A percentile compares a stretch with the other conserved stretches of the same genome.
Evolutionary conservation across 2,797 vertebrate genomes (phyloP).

Genomic region (Galago senegalensis): DNA sequence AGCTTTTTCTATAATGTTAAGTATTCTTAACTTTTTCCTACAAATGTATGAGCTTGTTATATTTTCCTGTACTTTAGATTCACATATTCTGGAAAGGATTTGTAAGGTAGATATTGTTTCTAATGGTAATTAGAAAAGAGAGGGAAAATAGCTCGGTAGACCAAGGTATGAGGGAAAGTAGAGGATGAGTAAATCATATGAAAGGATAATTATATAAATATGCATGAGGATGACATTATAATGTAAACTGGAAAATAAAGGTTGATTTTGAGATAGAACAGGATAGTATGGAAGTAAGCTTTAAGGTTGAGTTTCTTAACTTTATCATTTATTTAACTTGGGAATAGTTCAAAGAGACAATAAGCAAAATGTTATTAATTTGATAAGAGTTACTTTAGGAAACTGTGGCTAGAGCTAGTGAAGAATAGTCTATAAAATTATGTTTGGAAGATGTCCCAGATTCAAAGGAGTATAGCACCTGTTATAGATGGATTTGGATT

Average conservation of each 20-base stretch:
- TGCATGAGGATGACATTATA: background rate
- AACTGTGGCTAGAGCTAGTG: background rate
- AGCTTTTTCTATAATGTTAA: conserved; percentile 6
- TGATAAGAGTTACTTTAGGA: background rate
- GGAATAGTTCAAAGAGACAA: background rate
- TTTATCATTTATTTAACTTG: background rate
- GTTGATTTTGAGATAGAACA: background rate
- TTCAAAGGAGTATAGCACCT: background rate
- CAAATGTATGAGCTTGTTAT: background rate
- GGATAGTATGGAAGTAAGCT: background rate
- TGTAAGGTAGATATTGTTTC: background rate
- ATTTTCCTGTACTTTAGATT: background rate
- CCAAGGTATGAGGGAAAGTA: background rate
- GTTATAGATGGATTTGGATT: background rate
- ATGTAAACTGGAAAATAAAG: conserved; percentile 21
- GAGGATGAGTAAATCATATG: background rate
- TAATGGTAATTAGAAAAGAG: background rate
- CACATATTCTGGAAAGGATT: background rate
- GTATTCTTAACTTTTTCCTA: conserved; percentile 23
- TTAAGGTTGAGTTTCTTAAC: background rate
- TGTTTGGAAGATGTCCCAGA: background rate
- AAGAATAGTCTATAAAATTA: background rate
- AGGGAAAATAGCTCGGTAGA: background rate
- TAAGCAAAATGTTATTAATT: background rate
- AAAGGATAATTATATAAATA: background rate